phyloP scores from a whole-genome alignment of 2,888 invertebrate species.

The Antitype chi region DNA sequence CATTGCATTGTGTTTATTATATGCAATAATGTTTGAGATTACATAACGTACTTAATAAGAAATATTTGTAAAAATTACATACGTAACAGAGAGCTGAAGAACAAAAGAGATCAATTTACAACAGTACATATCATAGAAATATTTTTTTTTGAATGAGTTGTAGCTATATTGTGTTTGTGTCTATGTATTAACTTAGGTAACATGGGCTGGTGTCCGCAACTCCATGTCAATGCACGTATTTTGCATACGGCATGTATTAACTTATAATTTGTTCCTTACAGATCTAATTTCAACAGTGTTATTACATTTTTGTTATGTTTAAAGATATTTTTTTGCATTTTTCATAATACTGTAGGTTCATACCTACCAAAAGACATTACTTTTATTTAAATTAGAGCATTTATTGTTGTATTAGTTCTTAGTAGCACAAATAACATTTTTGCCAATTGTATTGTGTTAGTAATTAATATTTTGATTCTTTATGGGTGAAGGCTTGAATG shows the following conservation, averaged over 20 bases:
- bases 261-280: constrained; percentile 2
- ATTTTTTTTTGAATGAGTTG: neutral
- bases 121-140: constrained; percentile 60
- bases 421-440: constrained; percentile 19
- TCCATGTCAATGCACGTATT: too few species aligned
- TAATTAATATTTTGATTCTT: constrained; percentile 20
- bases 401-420: constrained; percentile 64
- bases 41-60: constrained; percentile 54
- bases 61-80: constrained; percentile 14
- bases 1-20: constrained; percentile 10
- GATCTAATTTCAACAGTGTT: constrained; percentile 34
- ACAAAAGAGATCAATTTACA: constrained; percentile 49
- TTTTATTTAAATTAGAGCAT: constrained; percentile 52
- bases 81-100: constrained; percentile 37
- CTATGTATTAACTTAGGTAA: constrained; percentile 12
- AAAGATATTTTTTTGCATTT: constrained; percentile 38
- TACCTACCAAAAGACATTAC: constrained; percentile 42
- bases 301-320: constrained; percentile 48
- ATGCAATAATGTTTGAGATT: constrained; percentile 29
- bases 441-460: constrained; percentile 28
- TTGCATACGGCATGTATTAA: constrained; percentile 1
- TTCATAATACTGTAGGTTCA: constrained; percentile 30
- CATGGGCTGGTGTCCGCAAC: too few species aligned
- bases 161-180: constrained; percentile 19
- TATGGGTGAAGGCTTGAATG: constrained; percentile 34